Percentiles rank a stretch among this genome's conserved stretches.
These are phyloP conservation scores for Gymnorhina tibicen DNA, from an alignment of 2,113 vertebrate genomes.

Conservation along the genomic window DNA sequence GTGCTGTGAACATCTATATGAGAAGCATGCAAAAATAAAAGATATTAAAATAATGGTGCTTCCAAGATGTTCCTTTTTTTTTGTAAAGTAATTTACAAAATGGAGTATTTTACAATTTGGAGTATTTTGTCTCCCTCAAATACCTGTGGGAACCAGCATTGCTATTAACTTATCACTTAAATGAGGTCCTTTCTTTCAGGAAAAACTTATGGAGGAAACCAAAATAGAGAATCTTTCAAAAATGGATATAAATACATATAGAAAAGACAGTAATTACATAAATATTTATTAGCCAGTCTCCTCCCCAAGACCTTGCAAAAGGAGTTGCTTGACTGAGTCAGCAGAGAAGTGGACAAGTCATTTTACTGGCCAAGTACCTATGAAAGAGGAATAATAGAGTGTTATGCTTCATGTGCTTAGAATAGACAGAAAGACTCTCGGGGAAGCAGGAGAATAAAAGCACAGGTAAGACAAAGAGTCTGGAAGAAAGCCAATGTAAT, in stretches of 20 bases:
- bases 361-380: neutral
- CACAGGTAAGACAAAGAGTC: neutral
- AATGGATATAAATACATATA: neutral
- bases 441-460: neutral
- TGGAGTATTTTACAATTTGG: neutral
- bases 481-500: neutral
- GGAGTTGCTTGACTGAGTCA: neutral
- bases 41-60: neutral
- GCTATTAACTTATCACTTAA: neutral
- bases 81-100: neutral
- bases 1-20: fast-evolving
- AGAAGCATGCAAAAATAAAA: neutral
- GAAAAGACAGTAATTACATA: neutral
- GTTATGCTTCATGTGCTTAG: neutral
- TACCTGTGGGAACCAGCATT: neutral
- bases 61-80: neutral
- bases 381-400: neutral
- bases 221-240: neutral
- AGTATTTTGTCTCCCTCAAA: neutral
- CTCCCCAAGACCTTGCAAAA: neutral
- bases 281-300: neutral
- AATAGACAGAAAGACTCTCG: neutral
- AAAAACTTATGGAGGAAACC: neutral
- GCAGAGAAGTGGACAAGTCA: neutral
- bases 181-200: neutral